Evolutionary conservation across 2,888 invertebrate species (phyloP).

Genomic region (Limnephilus lunatus): DNA sequence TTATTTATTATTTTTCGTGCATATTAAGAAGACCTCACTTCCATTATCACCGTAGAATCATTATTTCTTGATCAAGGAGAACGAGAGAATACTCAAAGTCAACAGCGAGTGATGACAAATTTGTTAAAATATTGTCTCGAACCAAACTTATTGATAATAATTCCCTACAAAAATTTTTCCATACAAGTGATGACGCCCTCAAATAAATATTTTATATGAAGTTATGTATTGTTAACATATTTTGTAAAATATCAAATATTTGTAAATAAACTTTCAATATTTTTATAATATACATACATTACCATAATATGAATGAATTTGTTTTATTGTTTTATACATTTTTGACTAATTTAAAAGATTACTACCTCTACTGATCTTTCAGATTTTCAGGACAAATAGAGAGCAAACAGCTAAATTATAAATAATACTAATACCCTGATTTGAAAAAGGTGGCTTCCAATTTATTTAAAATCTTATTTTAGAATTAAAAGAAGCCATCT

Average conservation of each 20-base stretch:
- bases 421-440: too few relatives aligned
- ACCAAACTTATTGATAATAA: background rate
- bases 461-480: too few relatives aligned
- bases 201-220: slow-evolving; percentile 46
- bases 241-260: slow-evolving; percentile 51
- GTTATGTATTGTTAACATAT: slow-evolving; percentile 51
- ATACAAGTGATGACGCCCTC: slow-evolving; percentile 45
- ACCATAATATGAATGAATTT: slow-evolving; percentile 32
- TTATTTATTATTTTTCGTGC: background rate
- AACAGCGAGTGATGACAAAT: background rate
- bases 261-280: slow-evolving; percentile 59
- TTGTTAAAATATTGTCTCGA: background rate
- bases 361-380: too few relatives aligned
- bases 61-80: background rate
- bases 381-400: too few relatives aligned
- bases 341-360: background rate
- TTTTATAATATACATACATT: slow-evolving; percentile 51
- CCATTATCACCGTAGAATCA: background rate
- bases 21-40: background rate
- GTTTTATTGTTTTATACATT: background rate
- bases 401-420: too few relatives aligned
- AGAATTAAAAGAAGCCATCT: too few relatives aligned
- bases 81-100: background rate
- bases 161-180: background rate
- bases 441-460: too few relatives aligned